Evolutionary conservation across 2,113 vertebrate genomes (phyloP).

Genomic region (Tursiops truncatus): DNA sequence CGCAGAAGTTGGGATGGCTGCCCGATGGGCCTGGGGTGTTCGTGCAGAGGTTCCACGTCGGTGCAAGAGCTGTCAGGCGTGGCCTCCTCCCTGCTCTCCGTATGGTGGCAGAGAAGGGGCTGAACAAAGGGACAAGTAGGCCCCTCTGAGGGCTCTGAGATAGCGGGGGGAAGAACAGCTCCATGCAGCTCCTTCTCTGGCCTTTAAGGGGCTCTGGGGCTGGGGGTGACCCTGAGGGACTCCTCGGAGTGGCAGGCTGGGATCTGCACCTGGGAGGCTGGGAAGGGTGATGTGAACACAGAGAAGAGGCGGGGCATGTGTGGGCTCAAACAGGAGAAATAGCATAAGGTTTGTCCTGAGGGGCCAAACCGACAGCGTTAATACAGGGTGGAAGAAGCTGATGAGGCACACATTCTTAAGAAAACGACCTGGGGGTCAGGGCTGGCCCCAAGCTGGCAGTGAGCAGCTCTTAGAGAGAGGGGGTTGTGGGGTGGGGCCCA

Average conservation of each 20-base stretch:
- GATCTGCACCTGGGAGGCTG: background rate
- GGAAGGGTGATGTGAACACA: background rate
- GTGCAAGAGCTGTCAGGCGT: accelerated
- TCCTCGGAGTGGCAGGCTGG: background rate
- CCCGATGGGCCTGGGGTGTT: accelerated
- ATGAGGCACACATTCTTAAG: conserved; percentile 36
- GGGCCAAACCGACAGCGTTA: conserved; percentile 1
- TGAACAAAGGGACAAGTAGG: background rate
- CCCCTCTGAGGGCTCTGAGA: background rate
- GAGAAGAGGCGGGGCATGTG: conserved; percentile 61
- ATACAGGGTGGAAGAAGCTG: conserved; percentile 41
- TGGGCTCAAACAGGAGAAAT: conserved; percentile 43
- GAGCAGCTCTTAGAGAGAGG: background rate
- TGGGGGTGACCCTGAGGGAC: background rate
- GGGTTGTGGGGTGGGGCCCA: background rate
- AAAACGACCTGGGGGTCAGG: conserved; percentile 60
- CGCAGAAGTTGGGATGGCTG: background rate
- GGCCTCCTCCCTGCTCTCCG: background rate
- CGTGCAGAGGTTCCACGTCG: background rate
- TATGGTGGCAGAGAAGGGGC: background rate
- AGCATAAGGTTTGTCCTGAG: conserved; percentile 61
- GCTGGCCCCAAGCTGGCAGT: background rate
- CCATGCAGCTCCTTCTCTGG: background rate
- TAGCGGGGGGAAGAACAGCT: accelerated
- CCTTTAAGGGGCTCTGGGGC: background rate